These are phyloP conservation scores for Bovichtus diacanthus DNA, from an alignment of 2,797 vertebrate species.

Conservation along the genomic window DNA sequence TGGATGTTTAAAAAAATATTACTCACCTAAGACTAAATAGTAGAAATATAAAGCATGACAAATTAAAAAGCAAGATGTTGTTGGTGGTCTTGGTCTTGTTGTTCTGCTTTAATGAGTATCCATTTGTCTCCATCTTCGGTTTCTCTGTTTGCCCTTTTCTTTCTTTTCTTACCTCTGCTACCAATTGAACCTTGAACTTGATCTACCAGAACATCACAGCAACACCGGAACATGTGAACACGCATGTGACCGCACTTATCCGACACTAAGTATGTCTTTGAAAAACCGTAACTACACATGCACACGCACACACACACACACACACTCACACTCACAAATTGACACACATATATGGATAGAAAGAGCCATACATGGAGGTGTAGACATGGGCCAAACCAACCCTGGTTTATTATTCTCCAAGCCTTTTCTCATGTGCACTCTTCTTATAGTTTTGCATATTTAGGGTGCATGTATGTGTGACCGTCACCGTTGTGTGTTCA, in stretches of 20 bases:
- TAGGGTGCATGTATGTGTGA: constrained; percentile 2
- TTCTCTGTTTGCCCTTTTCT: background rate
- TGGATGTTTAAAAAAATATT: background rate
- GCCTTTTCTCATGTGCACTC: background rate
- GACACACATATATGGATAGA: background rate
- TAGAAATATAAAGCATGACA: background rate
- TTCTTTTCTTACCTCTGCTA: background rate
- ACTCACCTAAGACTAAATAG: background rate
- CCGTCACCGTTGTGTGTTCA: background rate
- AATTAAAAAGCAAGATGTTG: background rate
- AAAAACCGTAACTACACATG: constrained; percentile 10
- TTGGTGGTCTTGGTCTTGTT: background rate
- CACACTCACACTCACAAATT: background rate
- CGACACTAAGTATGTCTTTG: constrained; percentile 33
- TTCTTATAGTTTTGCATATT: constrained; percentile 4
- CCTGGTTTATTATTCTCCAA: background rate
- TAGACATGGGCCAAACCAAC: background rate
- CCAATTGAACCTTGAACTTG: constrained; percentile 30
- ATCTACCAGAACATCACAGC: constrained; percentile 17
- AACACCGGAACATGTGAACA: constrained; percentile 60
- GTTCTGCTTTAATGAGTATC: background rate
- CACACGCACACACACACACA: constrained; percentile 9
- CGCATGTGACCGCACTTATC: constrained; percentile 66
- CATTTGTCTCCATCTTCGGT: background rate
- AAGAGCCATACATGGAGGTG: constrained; percentile 5